Conservation (phyloP, 2,797 vertebrate genomes). For the Hyperoplus immaculatus region DNA sequence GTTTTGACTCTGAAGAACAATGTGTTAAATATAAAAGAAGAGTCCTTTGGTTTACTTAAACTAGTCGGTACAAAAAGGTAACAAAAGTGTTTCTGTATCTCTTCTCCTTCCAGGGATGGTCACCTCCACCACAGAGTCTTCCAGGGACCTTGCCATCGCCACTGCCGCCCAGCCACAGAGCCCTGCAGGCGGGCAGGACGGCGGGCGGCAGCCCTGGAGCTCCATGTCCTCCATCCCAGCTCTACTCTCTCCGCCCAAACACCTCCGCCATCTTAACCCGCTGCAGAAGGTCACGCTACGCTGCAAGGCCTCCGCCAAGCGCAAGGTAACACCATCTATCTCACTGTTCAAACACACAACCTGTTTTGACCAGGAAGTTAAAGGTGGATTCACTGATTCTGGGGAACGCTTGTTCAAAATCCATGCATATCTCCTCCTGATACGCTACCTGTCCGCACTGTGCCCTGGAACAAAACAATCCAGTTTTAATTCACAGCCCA, state of each 20-base stretch:
- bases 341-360: too few relatives aligned
- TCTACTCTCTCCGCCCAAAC: conserved; percentile 66
- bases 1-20: not conserved
- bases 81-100: not conserved
- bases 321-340: conserved; percentile 82
- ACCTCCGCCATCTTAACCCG: conserved; percentile 59
- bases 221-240: conserved; percentile 67
- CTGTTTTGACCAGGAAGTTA: too few relatives aligned
- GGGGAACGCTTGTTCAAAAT: too few relatives aligned
- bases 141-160: conserved; percentile 54
- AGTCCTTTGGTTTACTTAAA: too few relatives aligned
- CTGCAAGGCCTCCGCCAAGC: conserved; percentile 92
- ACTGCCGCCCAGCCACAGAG: conserved; percentile 38
- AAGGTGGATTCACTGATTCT: too few relatives aligned
- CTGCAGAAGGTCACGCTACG: conserved; percentile 80
- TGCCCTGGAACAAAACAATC: too few relatives aligned
- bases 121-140: conserved; percentile 41
- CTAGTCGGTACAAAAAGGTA: not conserved
- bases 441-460: too few relatives aligned
- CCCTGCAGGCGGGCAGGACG: conserved; percentile 80
- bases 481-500: too few relatives aligned
- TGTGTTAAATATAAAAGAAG: not conserved
- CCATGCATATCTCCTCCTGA: too few relatives aligned
- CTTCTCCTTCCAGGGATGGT: conserved; percentile 42
- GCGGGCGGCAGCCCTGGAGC: conserved; percentile 78